Base-by-base conservation (phyloP, 2,888 invertebrate species). In the Rotaria socialis region DNA sequence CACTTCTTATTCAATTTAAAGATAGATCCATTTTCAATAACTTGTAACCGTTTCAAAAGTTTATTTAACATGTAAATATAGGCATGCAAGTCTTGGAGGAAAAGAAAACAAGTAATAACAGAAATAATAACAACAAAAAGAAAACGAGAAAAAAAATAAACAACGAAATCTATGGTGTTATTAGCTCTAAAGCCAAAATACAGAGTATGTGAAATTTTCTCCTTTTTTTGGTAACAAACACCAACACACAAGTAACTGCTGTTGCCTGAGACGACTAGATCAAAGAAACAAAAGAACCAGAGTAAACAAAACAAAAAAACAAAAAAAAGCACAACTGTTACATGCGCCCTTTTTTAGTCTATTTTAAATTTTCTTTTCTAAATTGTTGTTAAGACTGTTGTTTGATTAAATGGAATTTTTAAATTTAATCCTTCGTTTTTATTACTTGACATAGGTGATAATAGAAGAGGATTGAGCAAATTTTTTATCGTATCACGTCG, bases 401-500 rank as follows among this genome's bases (percentile, higher is more conserved):
- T 16, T 35, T 67, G 67, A 67, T 67, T 67, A 35, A 67, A 41
- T 19, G 67, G 41, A 35, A 35, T 41, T 35, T 67, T 67, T 35
- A 27, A 14, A 67, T 67, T 67, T 35, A 19, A 67, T 35, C 35
- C 67, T 67, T 67, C 67, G 4, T 67, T 27, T 35, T 67, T 67
- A 35, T 67, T 67, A 67, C 19, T 67, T 35, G 67, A 67, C 67
- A 67, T 35, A 5, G 67, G 35, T 41, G 67, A 67, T 19, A 67
- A 14, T 19, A 67, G 35, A 67, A 67, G 35, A 27, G 67, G 67
- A 67, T 67, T 67, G 67, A 67, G 67, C 67, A 80, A 47, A 47
- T 80, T 80, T 47, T 80, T 80, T 16, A 80, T 43, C n/a, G 47
- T 80, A n/a, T 80, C 80, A 80, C 80, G 80, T 80, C 80, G 47